Percentiles rank a stretch among this genome's conserved stretches.
Evolutionary conservation across 2,888 invertebrate species (phyloP).

Genomic region (Tolmerus cingulatus): DNA sequence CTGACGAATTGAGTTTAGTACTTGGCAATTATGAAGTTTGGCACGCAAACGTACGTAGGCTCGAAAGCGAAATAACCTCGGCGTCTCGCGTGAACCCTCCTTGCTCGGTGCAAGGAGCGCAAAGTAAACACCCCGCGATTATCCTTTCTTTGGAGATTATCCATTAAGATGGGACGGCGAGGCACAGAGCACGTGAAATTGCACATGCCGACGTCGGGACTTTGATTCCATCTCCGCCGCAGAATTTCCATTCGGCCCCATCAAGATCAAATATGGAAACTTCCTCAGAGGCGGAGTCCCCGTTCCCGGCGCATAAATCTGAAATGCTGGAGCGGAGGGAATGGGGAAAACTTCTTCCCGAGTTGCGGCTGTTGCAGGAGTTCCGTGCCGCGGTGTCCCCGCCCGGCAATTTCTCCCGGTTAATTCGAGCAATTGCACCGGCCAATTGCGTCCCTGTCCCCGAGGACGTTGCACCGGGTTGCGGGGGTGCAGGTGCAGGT

Average conservation of each 20-base stretch:
- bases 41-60: neutral
- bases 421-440: constrained; percentile 5
- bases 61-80: neutral
- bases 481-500: neutral
- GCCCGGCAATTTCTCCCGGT: neutral
- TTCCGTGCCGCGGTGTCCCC: neutral
- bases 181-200: neutral
- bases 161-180: neutral
- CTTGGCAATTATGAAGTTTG: neutral
- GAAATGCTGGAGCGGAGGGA: neutral
- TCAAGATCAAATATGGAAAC: neutral
- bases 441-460: neutral
- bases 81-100: neutral
- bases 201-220: neutral
- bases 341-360: neutral
- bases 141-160: neutral
- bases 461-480: neutral
- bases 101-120: neutral
- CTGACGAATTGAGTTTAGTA: neutral
- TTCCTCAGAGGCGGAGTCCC: neutral
- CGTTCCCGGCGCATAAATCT: neutral
- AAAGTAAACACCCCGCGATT: neutral
- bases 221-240: neutral
- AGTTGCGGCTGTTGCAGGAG: neutral
- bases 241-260: neutral